Conservation (phyloP, 1,140 invertebrate species). For the Linepithema humile region DNA sequence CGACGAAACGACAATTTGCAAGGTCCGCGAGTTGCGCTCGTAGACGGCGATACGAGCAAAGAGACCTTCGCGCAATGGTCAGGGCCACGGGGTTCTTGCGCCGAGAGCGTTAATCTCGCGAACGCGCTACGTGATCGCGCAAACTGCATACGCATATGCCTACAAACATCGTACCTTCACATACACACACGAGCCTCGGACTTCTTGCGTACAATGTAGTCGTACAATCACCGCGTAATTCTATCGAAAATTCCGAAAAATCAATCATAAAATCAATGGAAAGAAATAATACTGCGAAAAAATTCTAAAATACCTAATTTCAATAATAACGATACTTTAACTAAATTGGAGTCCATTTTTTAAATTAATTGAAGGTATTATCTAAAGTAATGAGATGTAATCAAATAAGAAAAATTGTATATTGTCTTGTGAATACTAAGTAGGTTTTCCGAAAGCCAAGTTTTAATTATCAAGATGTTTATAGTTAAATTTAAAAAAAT, state of each 20-base stretch:
- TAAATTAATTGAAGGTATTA: neutral
- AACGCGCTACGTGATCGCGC: constrained; percentile 54
- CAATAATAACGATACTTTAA: neutral
- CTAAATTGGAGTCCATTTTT: neutral
- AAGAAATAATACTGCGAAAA: neutral
- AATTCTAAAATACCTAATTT: neutral
- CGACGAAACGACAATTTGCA: constrained; percentile 57
- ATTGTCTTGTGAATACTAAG: neutral
- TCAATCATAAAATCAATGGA: neutral
- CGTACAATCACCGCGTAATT: neutral
- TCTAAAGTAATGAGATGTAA: neutral
- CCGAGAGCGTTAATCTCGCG: constrained; percentile 59
- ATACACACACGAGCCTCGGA: constrained; percentile 30
- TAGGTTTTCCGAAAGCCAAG: neutral
- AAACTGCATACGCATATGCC: constrained; percentile 47
- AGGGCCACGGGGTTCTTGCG: constrained; percentile 57
- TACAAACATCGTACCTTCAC: neutral
- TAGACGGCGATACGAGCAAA: constrained; percentile 55
- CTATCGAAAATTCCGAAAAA: neutral
- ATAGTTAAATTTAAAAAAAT: neutral
- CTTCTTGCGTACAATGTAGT: constrained; percentile 16
- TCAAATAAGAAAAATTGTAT: neutral
- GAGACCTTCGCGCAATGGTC: constrained; percentile 52
- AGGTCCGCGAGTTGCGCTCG: constrained; percentile 41
- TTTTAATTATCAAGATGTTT: neutral